phyloP scores from a whole-genome alignment of 2,888 invertebrate genomes.

The Hirtodrosophila duncani region DNA sequence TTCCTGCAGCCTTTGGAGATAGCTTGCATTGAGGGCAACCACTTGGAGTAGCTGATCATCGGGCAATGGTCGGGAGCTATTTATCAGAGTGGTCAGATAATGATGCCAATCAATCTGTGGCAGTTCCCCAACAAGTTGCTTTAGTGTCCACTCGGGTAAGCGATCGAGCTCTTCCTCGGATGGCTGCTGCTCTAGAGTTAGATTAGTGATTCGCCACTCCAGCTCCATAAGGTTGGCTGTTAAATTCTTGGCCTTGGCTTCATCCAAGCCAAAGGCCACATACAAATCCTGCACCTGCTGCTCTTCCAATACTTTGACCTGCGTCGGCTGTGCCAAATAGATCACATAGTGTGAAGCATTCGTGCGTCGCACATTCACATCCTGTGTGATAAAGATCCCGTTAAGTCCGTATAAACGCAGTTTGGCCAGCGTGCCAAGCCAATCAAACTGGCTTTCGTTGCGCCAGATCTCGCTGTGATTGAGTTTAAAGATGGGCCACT shows the following conservation, averaged over 20 bases:
- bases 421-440: constrained; percentile 54
- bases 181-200: constrained; percentile 25
- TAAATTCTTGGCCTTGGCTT: constrained; percentile 32
- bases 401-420: constrained; percentile 62
- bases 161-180: neutral
- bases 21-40: constrained; percentile 35
- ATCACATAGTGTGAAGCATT: constrained; percentile 63
- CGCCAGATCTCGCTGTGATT: constrained; percentile 53
- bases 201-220: constrained; percentile 45
- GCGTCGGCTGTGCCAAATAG: constrained; percentile 46
- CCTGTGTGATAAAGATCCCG: constrained; percentile 54
- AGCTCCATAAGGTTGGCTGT: constrained; percentile 41
- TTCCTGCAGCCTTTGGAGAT: constrained; percentile 42
- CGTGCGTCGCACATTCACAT: constrained; percentile 54
- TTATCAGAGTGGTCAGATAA: constrained; percentile 47
- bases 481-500: constrained; percentile 64
- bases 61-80: constrained; percentile 5
- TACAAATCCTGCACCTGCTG: constrained; percentile 39
- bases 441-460: constrained; percentile 59
- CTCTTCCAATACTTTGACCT: constrained; percentile 10
- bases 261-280: constrained; percentile 54
- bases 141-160: constrained; percentile 36
- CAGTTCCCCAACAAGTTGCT: constrained; percentile 35
- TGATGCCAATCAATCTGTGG: constrained; percentile 59
- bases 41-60: constrained; percentile 47